Percentiles rank a stretch among this genome's conserved stretches.
These are phyloP conservation scores for Reticulitermes speratus DNA, from an alignment of 1,140 invertebrate species.

Conservation along the genomic window DNA sequence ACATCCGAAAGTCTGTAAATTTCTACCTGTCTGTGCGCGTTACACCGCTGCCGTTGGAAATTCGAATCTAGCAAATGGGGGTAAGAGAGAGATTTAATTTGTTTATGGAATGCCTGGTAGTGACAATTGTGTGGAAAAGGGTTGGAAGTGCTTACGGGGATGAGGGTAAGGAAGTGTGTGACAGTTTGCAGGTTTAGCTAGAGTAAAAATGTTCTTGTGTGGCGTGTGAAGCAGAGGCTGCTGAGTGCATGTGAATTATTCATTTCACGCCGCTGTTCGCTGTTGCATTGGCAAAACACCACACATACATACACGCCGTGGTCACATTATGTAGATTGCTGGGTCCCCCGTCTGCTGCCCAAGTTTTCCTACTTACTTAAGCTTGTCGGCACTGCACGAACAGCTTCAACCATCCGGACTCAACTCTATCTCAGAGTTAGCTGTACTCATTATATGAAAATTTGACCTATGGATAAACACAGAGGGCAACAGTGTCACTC, in stretches of 20 bases:
- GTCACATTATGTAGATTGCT: not conserved
- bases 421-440: too few species aligned
- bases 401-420: not conserved
- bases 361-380: not conserved
- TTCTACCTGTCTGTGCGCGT: too few species aligned
- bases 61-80: too few species aligned
- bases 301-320: not conserved
- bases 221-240: not conserved
- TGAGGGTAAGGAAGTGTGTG: not conserved
- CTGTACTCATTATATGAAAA: too few species aligned
- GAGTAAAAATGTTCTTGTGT: not conserved
- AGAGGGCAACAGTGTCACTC: too few species aligned
- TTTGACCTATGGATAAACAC: too few species aligned
- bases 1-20: too few species aligned
- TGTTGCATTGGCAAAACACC: not conserved
- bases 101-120: too few species aligned
- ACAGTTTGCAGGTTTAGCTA: not conserved
- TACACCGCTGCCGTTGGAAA: too few species aligned
- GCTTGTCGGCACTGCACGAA: not conserved
- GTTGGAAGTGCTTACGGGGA: too few species aligned
- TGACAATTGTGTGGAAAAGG: too few species aligned
- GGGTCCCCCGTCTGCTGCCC: not conserved
- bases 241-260: conserved; percentile 14
- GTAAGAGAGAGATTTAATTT: too few species aligned
- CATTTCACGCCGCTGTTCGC: not conserved